phyloP scores from a whole-genome alignment of 2,113 vertebrate genomes.

The Himantopus leucocephalus region DNA sequence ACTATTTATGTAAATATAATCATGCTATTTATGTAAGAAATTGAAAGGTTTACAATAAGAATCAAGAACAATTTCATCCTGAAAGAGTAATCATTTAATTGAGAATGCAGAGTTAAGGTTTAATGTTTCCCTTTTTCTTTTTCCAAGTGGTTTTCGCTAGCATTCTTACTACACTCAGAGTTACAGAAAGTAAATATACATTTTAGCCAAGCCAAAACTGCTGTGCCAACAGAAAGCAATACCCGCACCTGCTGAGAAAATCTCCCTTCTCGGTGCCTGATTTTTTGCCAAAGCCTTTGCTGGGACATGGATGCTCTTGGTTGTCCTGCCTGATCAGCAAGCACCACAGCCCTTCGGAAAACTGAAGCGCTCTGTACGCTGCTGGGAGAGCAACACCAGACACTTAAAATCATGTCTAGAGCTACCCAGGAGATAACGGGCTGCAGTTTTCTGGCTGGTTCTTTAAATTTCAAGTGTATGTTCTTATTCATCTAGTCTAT shows the following conservation, averaged over 20 bases:
- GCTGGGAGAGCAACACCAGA: neutral
- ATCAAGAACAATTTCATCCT: conserved; percentile 52
- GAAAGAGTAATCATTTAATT: conserved; percentile 53
- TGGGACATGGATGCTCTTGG: neutral
- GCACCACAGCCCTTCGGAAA: neutral
- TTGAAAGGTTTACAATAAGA: conserved; percentile 47
- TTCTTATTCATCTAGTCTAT: neutral
- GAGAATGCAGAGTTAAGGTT: conserved; percentile 9
- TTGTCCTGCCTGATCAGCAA: neutral
- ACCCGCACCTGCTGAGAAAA: conserved; percentile 40
- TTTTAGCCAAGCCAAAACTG: neutral
- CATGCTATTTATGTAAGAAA: conserved; percentile 43
- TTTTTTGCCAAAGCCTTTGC: neutral
- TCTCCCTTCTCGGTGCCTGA: neutral
- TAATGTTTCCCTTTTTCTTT: conserved; percentile 24
- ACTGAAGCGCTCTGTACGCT: neutral
- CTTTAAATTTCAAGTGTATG: neutral
- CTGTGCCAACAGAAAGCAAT: neutral
- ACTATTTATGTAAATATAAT: conserved; percentile 35
- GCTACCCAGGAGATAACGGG: fast-evolving
- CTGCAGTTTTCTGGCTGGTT: neutral
- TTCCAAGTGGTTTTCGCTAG: conserved; percentile 15
- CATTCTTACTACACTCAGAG: neutral
- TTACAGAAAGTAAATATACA: neutral
- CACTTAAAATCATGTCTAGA: neutral